Evolutionary conservation across 2,888 invertebrate genomes (phyloP), one percentile per base, ranked within the genome.

Genomic region (Mimumesa dahlbomi): DNA sequence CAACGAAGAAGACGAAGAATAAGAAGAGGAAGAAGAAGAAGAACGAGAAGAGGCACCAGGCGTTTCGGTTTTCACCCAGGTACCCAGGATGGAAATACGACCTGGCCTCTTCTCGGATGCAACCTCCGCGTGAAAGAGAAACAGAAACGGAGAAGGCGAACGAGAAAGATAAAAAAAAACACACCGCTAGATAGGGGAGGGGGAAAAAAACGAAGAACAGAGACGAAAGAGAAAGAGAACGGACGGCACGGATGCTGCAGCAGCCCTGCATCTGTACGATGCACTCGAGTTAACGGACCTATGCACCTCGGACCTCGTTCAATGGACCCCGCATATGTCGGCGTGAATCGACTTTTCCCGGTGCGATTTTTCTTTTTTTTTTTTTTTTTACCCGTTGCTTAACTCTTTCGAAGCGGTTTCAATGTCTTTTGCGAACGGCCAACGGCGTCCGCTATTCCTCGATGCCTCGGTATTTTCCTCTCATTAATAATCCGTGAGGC

Each of bases 41-140:
- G 19, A 49, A 25, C 40, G 25, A 13, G 34, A 53, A 21, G 14
- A 13, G 36, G 19, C 49, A 25, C 40, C 6, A 59, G 71, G 56
- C 65, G 75, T 72, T 77, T 77, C 62, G 58, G 68, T 75, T 75
- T 77, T 77, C 75, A 68, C 45, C 25, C 59, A 38, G 58, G 69
- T 73, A 68, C 45, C 25, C 59, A 38, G 58, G 69, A 72, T 75
- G 75, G 69, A 77, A 77, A 77, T 66, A 61, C 66, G 69, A 73
- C 56, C 59, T n/a, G 64, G 64, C 68, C 59, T 58, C 53, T 59
- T 34, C 46, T 57, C 25, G 31, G 40, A 65, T 65, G 57, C 52
- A 65, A 65, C 57, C 40, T 48, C 46, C 43, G 18, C 7, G 19
- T n/a, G 58, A n/a, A n/a, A n/a, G n/a, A n/a, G n/a, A n/a, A n/a